These are phyloP conservation scores for Bombycilla garrulus DNA, from an alignment of 2,113 vertebrate genomes.

Conservation along the genomic window DNA sequence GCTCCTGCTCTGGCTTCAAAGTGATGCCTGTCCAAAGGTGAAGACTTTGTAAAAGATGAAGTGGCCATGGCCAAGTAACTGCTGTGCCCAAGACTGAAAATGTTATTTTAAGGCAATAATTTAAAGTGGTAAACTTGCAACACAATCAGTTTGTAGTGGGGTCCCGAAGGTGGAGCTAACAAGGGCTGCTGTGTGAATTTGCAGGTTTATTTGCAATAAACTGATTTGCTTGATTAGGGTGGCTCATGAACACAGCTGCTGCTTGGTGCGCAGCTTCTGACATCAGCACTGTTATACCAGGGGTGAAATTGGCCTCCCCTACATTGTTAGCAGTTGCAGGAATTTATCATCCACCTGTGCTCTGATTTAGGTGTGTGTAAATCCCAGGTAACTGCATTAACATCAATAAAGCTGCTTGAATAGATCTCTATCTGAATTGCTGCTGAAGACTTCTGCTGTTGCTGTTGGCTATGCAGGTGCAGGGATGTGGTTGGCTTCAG, in stretches of 20 bases:
- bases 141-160: background rate
- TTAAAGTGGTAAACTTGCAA: background rate
- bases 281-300: background rate
- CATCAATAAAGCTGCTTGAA: conserved; percentile 54
- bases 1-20: background rate
- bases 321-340: conserved; percentile 11
- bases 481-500: conserved; percentile 58
- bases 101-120: background rate
- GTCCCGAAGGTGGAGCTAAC: background rate
- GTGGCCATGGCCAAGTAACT: accelerated
- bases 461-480: conserved; percentile 65
- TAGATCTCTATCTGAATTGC: conserved; percentile 43
- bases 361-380: conserved; percentile 44
- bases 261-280: background rate
- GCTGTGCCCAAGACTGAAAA: background rate
- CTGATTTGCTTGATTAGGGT: background rate
- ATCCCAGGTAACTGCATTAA: conserved; percentile 23
- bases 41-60: background rate
- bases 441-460: conserved; percentile 27
- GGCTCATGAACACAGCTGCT: background rate
- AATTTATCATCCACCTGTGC: conserved; percentile 61
- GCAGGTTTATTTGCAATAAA: background rate
- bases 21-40: background rate
- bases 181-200: background rate
- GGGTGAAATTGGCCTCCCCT: background rate